Conservation (phyloP, 2,113 vertebrate genomes). For the Xiphias gladius region DNA sequence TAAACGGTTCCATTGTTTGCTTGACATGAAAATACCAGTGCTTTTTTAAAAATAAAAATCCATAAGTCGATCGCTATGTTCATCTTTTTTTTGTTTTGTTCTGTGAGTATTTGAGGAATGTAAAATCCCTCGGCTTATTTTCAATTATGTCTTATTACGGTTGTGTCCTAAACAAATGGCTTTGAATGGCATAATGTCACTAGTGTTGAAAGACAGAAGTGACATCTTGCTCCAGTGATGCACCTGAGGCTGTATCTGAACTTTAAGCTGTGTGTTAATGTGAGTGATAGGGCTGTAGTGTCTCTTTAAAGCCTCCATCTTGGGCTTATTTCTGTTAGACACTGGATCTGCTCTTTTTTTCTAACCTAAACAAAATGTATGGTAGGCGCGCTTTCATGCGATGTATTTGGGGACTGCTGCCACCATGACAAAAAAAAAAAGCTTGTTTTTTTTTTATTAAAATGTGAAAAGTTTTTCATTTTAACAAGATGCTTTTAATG, state of each 20-base stretch:
- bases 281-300: neutral
- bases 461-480: no score
- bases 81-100: neutral
- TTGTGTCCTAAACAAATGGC: neutral
- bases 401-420: neutral
- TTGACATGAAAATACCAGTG: slow-evolving; percentile 83
- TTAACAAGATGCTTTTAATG: no score
- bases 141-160: no score
- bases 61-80: slow-evolving; percentile 51
- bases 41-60: slow-evolving; percentile 79
- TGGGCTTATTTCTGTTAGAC: neutral
- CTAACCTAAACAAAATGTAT: neutral
- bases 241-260: no score
- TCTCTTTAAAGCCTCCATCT: neutral
- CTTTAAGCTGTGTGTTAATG: no score
- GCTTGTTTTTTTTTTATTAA: no score
- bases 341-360: neutral
- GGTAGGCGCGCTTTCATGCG: neutral
- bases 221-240: neutral
- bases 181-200: neutral
- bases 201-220: neutral
- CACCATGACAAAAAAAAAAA: neutral
- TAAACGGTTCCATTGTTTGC: slow-evolving; percentile 81
- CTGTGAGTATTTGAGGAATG: neutral
- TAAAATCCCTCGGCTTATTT: neutral